Base-by-base conservation (phyloP, 1,140 invertebrate species). In the Maconellicoccus hirsutus region DNA sequence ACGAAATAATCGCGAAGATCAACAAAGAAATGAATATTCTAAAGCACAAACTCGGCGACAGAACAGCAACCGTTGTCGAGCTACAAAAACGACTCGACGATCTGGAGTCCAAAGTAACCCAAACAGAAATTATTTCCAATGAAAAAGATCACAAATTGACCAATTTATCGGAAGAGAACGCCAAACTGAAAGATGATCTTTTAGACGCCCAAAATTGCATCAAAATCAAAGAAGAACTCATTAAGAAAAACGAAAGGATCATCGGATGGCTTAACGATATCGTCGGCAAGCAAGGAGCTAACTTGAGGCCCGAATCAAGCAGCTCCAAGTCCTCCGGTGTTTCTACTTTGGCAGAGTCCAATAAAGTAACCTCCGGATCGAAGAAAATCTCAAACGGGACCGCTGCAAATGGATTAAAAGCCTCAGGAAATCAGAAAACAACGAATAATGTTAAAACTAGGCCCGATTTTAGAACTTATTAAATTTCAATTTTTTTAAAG, bases 221-320 rank as follows among this genome's bases (percentile, higher is more conserved):
- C 61, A 23, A 10, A 1, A 8, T 6, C 1, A 66, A 66, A 66
- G 61, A 66, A 23, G 61, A 66, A 12, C 22, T 66, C 1, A 66
- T 66, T 23, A 10, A 19, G 8, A 66, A 66, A 66, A 66, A 66
- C 25, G 61, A 66, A 66, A 23, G 61, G 22, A 26, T 66, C 25
- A 66, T 66, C 19, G 61, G 61, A 66, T 66, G 61, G 61, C 16
- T 66, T 6, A 66, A 66, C 16, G 61, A 66, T 26, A 66, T 66
- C 19, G 61, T 66, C 4, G 25, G 61, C 16, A 66, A 66, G 25
- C 61, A 66, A 26, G 61, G 22, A 6, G 25, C 61, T 16, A 19
- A 3, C n/a, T 2, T 3, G 3, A 52, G 42, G 42, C 42, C 42
- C n/a, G 3, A 52, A 2, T 52, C 42, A 3, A 52, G 42, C 42